These are phyloP conservation scores for Ovibos moschatus DNA, from an alignment of 2,113 vertebrate species.

Conservation along the genomic window DNA sequence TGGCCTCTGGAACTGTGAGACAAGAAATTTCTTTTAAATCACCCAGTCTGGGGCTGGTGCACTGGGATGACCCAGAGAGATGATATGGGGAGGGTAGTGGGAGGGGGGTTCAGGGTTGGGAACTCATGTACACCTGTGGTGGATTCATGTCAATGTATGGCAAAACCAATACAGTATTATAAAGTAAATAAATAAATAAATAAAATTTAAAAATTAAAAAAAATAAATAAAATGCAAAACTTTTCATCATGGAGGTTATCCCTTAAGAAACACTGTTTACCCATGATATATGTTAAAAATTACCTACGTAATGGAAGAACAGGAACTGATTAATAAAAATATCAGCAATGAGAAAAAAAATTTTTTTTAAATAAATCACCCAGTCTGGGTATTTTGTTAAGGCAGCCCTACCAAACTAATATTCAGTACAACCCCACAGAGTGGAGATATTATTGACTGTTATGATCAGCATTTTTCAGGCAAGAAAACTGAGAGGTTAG, in stretches of 20 bases:
- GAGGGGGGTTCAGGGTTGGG: too few relatives aligned
- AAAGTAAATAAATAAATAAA: too few relatives aligned
- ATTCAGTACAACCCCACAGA: not conserved
- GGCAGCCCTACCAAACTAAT: not conserved
- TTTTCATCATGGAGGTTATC: not conserved
- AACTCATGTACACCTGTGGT: too few relatives aligned
- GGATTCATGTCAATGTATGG: too few relatives aligned
- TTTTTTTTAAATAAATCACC: too few relatives aligned
- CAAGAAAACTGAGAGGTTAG: not conserved
- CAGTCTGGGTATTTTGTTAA: not conserved
- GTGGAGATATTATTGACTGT: not conserved
- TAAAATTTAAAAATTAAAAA: too few relatives aligned
- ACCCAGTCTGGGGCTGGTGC: not conserved
- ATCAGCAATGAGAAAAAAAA: not conserved
- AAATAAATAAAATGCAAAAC: not conserved
- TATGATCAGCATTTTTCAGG: not conserved
- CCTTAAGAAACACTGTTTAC: conserved; percentile 12
- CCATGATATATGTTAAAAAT: conserved; percentile 49
- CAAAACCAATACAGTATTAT: too few relatives aligned
- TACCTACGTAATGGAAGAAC: conserved; percentile 31
- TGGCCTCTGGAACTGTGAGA: not conserved
- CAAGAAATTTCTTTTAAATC: not conserved
- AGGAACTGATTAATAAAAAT: conserved; percentile 34
- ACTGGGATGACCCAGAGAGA: too few relatives aligned
- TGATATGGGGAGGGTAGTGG: too few relatives aligned